Base-by-base conservation (phyloP, 1,140 invertebrate genomes). In the Holotrichia oblita region DNA sequence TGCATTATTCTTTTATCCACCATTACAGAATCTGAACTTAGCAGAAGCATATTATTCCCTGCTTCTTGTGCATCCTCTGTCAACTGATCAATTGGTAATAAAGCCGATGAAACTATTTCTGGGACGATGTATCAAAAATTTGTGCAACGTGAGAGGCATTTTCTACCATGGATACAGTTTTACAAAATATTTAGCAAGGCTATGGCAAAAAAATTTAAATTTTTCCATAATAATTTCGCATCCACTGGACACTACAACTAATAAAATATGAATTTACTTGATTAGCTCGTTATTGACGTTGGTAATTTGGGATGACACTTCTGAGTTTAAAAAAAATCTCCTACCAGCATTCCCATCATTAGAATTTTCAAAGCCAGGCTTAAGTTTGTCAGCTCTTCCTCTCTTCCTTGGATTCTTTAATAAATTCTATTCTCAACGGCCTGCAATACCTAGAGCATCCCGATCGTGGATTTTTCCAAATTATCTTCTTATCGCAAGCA, bases 91-190 rank as follows among this genome's bases (percentile, higher is more conserved):
- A 81, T 79, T 72, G 78, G 80, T 24, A 81, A 44, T 27, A 81
- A 75, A 8, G 78, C 78, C 20, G 17, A 34, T 48, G 74, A 41
- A 2, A 79, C 77, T 40, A 79, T 79, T 74, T 77, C 59, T 55
- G n/a, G 75, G 41, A 6, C n/a, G n/a, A n/a, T n/a, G 75, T 40
- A 79, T 73, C 12, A 81, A 41, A 64, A 72, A 79, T 76, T 81
- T 81, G 44, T 73, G 76, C 40, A 81, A 44, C 42, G 75, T 79
- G 27, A 75, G 76, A 34, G 80, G 78, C 76, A 79, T 81, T 42
- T 77, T 79, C 61, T 79, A 81, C 69, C 80, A 81, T 14, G 78
- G 74, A 73, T 79, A 81, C 42, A 64, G 40, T 40, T n/a, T n/a
- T n/a, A n/a, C n/a, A n/a, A n/a, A n/a, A n/a, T n/a, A n/a, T n/a